A percentile compares a stretch with the other conserved stretches of the same genome.
Conservation (phyloP, 2,888 invertebrate genomes). For the Calameuta filiformis region DNA sequence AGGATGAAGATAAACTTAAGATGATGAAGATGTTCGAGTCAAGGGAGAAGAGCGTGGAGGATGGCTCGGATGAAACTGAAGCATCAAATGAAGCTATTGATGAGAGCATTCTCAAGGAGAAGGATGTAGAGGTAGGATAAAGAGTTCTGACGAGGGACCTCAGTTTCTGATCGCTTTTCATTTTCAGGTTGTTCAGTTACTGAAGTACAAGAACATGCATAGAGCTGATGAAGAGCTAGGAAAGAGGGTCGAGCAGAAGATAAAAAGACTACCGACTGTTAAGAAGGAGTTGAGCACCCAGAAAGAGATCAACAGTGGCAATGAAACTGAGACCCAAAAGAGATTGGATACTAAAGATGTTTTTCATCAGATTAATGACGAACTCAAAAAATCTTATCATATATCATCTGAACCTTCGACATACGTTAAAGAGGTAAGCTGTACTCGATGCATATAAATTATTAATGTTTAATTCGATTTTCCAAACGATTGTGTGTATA, state of each 20-base stretch:
- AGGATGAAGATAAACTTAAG: conserved; percentile 6
- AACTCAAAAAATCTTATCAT: conserved; percentile 11
- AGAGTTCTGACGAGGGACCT: not conserved
- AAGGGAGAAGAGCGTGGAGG: conserved; percentile 41
- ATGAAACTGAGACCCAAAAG: conserved; percentile 45
- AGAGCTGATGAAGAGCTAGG: conserved; percentile 11
- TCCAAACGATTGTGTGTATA: not conserved
- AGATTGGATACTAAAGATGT: conserved; percentile 26
- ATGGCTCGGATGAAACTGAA: conserved; percentile 46
- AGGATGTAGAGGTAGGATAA: conserved; percentile 38
- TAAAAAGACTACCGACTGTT: conserved; percentile 53
- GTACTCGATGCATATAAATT: not conserved
- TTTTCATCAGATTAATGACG: conserved; percentile 27
- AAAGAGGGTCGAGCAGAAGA: conserved; percentile 23
- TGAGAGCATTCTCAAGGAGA: conserved; percentile 30
- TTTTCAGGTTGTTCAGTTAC: conserved; percentile 50
- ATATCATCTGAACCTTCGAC: not conserved
- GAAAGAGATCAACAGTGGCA: conserved; percentile 50
- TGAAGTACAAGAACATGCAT: conserved; percentile 47
- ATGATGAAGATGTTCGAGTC: conserved; percentile 44
- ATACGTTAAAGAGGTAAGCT: not conserved
- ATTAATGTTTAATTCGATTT: not conserved
- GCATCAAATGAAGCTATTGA: conserved; percentile 48
- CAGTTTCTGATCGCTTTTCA: not conserved
- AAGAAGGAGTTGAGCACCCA: conserved; percentile 60